These are phyloP conservation scores for Oligia fasciuncula DNA, from an alignment of 2,888 invertebrate species.

Conservation along the genomic window DNA sequence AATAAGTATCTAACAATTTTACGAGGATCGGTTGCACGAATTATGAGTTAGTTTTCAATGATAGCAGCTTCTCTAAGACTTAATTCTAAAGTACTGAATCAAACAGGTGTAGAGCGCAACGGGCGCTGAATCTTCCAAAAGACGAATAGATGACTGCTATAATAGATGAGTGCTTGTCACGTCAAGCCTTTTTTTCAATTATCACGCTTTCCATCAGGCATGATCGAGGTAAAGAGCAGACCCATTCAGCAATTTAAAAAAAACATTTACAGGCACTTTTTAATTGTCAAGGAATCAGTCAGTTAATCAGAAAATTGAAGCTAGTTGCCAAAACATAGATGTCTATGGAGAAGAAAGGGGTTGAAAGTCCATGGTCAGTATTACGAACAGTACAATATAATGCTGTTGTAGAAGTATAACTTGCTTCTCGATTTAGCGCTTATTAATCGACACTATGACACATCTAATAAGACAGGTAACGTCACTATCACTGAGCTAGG, in stretches of 20 bases:
- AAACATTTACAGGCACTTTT: neutral
- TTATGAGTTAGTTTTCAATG: conserved; percentile 4
- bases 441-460: no score
- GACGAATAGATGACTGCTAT: no score
- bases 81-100: neutral
- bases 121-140: neutral
- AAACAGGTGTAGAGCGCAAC: neutral
- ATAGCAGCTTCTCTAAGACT: neutral
- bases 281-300: neutral
- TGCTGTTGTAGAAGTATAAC: neutral
- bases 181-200: neutral
- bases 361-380: neutral
- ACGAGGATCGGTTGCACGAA: neutral
- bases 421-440: neutral
- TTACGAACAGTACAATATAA: neutral
- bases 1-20: conserved; percentile 1
- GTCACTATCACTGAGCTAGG: neutral
- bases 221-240: no score
- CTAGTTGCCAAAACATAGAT: neutral
- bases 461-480: neutral
- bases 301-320: neutral
- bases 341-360: neutral
- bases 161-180: no score
- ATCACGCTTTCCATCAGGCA: no score
- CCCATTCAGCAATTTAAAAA: no score